Evolutionary conservation across 2,797 vertebrate genomes (phyloP).

Genomic region (Helarctos malayanus): DNA sequence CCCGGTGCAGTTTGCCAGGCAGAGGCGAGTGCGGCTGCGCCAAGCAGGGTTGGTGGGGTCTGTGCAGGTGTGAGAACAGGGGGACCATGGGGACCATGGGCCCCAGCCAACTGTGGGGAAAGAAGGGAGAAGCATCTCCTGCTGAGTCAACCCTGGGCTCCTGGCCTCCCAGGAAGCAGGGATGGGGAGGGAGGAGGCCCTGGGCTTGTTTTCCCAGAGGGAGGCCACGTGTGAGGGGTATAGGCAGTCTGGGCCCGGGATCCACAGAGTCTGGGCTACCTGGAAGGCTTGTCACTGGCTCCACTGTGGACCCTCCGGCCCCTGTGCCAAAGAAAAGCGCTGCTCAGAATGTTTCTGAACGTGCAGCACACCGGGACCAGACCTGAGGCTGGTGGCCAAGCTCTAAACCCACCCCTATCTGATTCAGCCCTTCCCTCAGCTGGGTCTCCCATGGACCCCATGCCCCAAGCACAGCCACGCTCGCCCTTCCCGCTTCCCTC

Average conservation of each 20-base stretch:
- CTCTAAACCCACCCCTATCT: fast-evolving
- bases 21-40: conserved; percentile 91
- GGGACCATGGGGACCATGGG: conserved; percentile 92
- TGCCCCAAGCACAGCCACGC: not conserved
- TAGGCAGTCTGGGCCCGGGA: not conserved
- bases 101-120: conserved; percentile 75
- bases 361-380: not conserved
- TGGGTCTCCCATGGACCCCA: not conserved
- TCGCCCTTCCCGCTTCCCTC: not conserved
- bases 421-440: not conserved
- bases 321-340: conserved; percentile 81
- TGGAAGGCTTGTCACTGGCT: conserved; percentile 86
- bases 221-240: not conserved
- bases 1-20: conserved; percentile 89
- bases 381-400: not conserved
- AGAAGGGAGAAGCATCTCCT: not conserved
- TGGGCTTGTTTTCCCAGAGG: not conserved
- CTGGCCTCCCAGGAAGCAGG: not conserved
- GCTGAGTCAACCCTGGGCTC: not conserved
- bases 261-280: conserved; percentile 86
- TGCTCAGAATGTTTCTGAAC: not conserved
- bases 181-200: not conserved
- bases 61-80: conserved; percentile 93
- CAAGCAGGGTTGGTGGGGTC: conserved; percentile 87
- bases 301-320: conserved; percentile 86